Evolutionary conservation across 2,888 invertebrate genomes (phyloP).

Genomic region (Lypha dubia): DNA sequence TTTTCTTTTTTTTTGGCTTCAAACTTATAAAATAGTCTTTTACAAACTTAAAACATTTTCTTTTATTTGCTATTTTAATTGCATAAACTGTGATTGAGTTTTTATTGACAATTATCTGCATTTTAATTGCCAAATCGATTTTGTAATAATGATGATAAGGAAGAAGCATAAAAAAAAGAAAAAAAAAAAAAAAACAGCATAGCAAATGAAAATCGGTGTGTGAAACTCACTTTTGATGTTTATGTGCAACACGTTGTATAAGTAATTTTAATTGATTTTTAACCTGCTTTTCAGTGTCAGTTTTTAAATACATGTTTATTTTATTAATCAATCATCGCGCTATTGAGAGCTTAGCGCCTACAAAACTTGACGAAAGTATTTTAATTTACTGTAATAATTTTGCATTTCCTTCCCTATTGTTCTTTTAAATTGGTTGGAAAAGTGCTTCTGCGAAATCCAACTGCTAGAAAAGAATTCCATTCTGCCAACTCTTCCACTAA

Average conservation of each 20-base stretch:
- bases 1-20: constrained; percentile 40
- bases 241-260: constrained; percentile 56
- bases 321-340: constrained; percentile 34
- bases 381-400: background rate
- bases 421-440: too few relatives aligned
- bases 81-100: constrained; percentile 43
- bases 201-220: constrained; percentile 36
- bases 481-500: too few relatives aligned
- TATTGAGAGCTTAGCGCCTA: constrained; percentile 32
- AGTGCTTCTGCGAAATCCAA: too few relatives aligned
- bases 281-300: constrained; percentile 57
- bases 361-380: background rate
- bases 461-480: too few relatives aligned
- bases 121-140: constrained; percentile 62
- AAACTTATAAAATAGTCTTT: background rate
- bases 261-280: constrained; percentile 60
- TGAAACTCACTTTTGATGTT: constrained; percentile 20
- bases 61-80: constrained; percentile 38
- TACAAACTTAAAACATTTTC: constrained; percentile 19
- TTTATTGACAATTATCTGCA: constrained; percentile 54
- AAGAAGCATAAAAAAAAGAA: too few relatives aligned
- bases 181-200: too few relatives aligned
- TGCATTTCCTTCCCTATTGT: too few relatives aligned
- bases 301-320: constrained; percentile 35
- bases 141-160: constrained; percentile 66